phyloP scores from a whole-genome alignment of 2,113 vertebrate species.

The Anhinga anhinga region DNA sequence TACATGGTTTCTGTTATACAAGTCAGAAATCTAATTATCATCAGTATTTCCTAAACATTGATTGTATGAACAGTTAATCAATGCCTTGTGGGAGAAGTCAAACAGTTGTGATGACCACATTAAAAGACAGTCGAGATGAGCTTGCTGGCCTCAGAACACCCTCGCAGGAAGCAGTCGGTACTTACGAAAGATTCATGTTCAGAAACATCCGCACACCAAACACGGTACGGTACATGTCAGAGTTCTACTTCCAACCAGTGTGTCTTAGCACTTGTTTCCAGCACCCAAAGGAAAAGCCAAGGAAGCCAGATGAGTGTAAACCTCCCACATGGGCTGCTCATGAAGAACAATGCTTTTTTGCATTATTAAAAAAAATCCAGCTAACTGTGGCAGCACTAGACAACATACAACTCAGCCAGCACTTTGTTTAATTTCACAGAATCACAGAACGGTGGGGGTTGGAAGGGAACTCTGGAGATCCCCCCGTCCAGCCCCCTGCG shows the following conservation, averaged over 20 bases:
- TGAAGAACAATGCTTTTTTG: background rate
- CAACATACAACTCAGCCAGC: background rate
- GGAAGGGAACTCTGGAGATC: too few relatives aligned
- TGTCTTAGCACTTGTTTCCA: background rate
- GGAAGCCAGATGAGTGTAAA: background rate
- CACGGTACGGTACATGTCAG: fast-evolving
- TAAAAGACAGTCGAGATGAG: background rate
- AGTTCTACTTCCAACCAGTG: background rate
- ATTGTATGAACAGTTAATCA: background rate
- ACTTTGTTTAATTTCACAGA: background rate
- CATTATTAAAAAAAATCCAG: background rate
- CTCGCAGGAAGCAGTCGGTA: background rate
- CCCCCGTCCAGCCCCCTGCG: too few relatives aligned
- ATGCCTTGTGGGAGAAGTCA: background rate
- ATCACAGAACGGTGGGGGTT: too few relatives aligned
- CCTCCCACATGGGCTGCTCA: background rate
- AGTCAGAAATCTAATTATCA: background rate
- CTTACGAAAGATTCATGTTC: background rate
- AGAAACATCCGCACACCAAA: background rate
- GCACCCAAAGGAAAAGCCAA: background rate
- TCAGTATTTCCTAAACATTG: background rate
- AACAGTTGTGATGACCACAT: background rate
- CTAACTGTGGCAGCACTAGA: background rate
- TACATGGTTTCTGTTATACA: background rate
- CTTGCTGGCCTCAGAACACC: background rate